A percentile compares a stretch with the other conserved stretches of the same genome.
Evolutionary conservation across 2,113 vertebrate species (phyloP).

Genomic region (Probosciger aterrimus): DNA sequence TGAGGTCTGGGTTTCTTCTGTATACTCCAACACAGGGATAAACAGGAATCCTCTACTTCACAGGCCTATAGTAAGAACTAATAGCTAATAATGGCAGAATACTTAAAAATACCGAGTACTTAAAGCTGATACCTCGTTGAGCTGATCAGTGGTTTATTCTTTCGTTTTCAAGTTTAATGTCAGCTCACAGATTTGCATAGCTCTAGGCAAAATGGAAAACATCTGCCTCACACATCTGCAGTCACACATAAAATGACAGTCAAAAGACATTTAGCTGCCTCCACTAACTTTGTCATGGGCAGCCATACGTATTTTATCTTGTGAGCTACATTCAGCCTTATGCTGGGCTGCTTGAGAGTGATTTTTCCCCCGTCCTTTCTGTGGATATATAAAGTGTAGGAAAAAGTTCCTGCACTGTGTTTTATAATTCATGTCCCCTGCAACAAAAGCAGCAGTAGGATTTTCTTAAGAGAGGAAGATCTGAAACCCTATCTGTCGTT

Average conservation of each 20-base stretch:
- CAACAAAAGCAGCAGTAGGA: background rate
- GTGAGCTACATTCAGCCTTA: background rate
- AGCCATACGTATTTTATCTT: background rate
- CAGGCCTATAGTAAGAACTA: background rate
- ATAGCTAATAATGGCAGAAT: background rate
- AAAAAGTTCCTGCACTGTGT: background rate
- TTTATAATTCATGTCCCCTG: background rate
- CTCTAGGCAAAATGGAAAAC: background rate
- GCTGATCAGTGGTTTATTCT: background rate
- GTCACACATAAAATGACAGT: constrained; percentile 17
- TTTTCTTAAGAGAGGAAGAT: background rate
- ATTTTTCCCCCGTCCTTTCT: background rate
- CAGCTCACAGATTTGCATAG: background rate
- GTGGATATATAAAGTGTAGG: background rate
- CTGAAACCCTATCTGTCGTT: background rate
- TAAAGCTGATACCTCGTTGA: background rate
- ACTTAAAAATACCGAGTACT: background rate
- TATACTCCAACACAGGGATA: background rate
- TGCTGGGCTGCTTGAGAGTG: background rate
- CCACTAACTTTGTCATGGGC: background rate
- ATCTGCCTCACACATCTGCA: background rate
- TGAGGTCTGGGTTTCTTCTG: background rate
- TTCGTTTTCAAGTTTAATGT: fast-evolving
- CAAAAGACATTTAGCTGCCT: background rate
- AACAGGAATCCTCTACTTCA: background rate